Base-by-base conservation (phyloP, 2,113 vertebrate genomes). In the Heterotilapia buettikoferi region DNA sequence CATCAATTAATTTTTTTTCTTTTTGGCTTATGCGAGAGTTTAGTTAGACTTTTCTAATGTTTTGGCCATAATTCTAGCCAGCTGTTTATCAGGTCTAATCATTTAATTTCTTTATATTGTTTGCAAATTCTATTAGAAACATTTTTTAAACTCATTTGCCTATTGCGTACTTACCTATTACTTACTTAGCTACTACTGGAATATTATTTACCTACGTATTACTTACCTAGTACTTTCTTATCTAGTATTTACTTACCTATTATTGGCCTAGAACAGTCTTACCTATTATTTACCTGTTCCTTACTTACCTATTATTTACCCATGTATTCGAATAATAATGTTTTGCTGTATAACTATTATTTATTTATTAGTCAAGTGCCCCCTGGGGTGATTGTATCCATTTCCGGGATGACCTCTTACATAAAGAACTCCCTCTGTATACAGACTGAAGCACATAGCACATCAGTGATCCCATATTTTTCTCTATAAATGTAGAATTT, bases 401-500 rank as follows among this genome's bases (percentile, higher is more conserved):
- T 50, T 29, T 50, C 45, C 4, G 1, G 43, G 82, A 79, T 82
- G 84, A 87, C 24, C 61, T 71, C 68, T 81, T 4, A 38, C 86
- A 68, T 57, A 90, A 84, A 95, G 53, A 82, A 53, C 82, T 56
- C 33, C 9, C 91, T 90, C 81, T 90, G 82, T 93, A 5, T 50
- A 33, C 87, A 63, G 2, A 36, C 66, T 40, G 85, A 63, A 82
- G 40, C 43, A 57, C 80, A 83, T 71, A 52, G 88, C 40, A 53
- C 88, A 85, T 92, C 91, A 21, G 57, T 80, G 80, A 89, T 85
- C 80, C 82, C 54, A 76, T 56, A 63, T 83, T 84, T 83, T 31
- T 83, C 82, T 90, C 80, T 81, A 83, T 90, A 90, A 91, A 91
- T 88, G 87, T 90, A 61, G 84, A 89, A 91, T 93, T 92, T 91